Evolutionary conservation across 2,113 vertebrate genomes (phyloP).

Genomic region (Pelvicachromis taeniatus): DNA sequence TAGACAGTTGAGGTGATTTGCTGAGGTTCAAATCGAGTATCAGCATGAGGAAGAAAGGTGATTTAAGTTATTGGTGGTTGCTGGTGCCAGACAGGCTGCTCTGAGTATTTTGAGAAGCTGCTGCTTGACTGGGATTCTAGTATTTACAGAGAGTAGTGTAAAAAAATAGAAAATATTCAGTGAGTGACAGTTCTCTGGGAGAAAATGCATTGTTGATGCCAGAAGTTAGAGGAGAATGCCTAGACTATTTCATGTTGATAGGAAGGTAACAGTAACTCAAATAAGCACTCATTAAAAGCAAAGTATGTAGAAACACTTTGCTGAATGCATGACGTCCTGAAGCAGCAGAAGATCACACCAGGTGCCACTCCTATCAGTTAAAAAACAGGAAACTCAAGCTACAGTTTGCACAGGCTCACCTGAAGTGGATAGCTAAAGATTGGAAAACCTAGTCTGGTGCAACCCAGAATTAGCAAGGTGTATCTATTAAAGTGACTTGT

Average conservation of each 20-base stretch:
- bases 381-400: not conserved
- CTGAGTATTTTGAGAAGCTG: not conserved
- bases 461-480: not conserved
- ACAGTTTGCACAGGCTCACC: not conserved
- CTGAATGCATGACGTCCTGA: not conserved
- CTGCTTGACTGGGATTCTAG: not conserved
- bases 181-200: not conserved
- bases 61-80: not conserved
- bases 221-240: not conserved
- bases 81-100: not conserved
- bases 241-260: not conserved
- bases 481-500: not conserved
- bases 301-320: not conserved
- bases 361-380: not conserved
- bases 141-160: not conserved
- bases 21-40: not conserved
- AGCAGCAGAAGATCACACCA: not conserved
- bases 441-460: not conserved
- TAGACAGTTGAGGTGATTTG: not conserved
- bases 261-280: not conserved
- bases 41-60: not conserved
- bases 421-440: not conserved
- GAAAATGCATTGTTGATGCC: not conserved
- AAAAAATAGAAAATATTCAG: not conserved
- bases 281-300: not conserved